These are phyloP conservation scores for Tapera naevia DNA, from an alignment of 2,797 vertebrate species.

Conservation along the genomic window DNA sequence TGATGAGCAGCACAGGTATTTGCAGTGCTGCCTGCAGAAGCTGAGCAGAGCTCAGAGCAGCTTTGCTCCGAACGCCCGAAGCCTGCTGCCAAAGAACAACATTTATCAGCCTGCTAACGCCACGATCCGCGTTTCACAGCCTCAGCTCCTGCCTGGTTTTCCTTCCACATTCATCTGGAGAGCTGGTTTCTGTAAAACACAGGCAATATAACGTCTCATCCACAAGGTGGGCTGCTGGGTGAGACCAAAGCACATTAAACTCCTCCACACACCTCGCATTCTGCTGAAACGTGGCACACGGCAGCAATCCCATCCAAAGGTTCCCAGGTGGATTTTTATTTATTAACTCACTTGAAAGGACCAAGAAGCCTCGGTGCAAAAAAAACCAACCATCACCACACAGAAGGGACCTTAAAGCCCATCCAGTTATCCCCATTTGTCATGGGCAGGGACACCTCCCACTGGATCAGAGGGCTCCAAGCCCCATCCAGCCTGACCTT, in stretches of 20 bases:
- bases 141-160: not conserved
- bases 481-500: too few relatives aligned
- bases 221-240: not conserved
- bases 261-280: rapidly evolving
- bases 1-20: not conserved
- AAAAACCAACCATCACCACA: not conserved
- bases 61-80: not conserved
- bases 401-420: too few relatives aligned
- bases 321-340: not conserved
- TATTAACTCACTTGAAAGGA: not conserved
- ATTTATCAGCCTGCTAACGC: not conserved
- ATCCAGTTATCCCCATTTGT: too few relatives aligned
- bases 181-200: not conserved
- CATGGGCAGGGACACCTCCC: too few relatives aligned
- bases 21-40: rapidly evolving
- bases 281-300: not conserved
- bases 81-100: not conserved
- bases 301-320: not conserved
- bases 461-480: too few relatives aligned
- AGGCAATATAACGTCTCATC: rapidly evolving
- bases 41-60: not conserved
- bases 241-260: not conserved
- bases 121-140: rapidly evolving
- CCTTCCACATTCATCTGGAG: not conserved
- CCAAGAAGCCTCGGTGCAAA: not conserved